These are phyloP conservation scores for Perccottus glenii DNA, from an alignment of 2,113 vertebrate species.

Conservation along the genomic window DNA sequence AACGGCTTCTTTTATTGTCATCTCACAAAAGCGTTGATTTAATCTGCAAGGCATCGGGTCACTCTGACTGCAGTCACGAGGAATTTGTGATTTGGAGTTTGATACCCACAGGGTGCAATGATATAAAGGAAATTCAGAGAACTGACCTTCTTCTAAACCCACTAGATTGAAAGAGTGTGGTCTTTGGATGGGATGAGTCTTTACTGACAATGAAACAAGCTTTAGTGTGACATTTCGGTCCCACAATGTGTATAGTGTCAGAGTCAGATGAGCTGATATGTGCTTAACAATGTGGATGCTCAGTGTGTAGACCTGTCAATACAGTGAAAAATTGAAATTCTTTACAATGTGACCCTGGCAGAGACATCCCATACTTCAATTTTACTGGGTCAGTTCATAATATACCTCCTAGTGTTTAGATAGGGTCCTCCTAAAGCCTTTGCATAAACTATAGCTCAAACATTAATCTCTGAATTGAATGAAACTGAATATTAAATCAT, in stretches of 20 bases:
- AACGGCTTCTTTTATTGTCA: slow-evolving; percentile 67
- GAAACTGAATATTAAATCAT: no score
- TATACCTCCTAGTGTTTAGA: slow-evolving; percentile 44
- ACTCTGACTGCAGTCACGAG: slow-evolving; percentile 58
- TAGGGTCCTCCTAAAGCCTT: slow-evolving; percentile 23
- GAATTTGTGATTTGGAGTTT: slow-evolving; percentile 66
- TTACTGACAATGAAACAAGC: slow-evolving; percentile 49
- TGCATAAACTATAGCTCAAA: slow-evolving; percentile 11
- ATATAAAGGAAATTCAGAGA: slow-evolving; percentile 66
- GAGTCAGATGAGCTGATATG: slow-evolving; percentile 48
- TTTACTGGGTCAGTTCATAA: slow-evolving; percentile 30
- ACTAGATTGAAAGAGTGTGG: slow-evolving; percentile 47
- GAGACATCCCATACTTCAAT: slow-evolving; percentile 36
- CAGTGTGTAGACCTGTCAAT: slow-evolving; percentile 22
- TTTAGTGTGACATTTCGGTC: slow-evolving; percentile 63
- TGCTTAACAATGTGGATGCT: slow-evolving; percentile 32
- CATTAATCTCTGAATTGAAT: no score
- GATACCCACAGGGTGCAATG: slow-evolving; percentile 66
- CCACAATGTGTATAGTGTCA: slow-evolving; percentile 59
- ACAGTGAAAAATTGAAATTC: slow-evolving; percentile 27
- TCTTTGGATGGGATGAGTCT: slow-evolving; percentile 54
- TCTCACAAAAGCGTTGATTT: slow-evolving; percentile 73
- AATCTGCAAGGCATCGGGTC: slow-evolving; percentile 64
- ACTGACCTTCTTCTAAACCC: slow-evolving; percentile 67
- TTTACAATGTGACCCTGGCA: slow-evolving; percentile 15